phyloP scores from a whole-genome alignment of 2,888 invertebrate genomes.

The Scaptomyza tumidula region DNA sequence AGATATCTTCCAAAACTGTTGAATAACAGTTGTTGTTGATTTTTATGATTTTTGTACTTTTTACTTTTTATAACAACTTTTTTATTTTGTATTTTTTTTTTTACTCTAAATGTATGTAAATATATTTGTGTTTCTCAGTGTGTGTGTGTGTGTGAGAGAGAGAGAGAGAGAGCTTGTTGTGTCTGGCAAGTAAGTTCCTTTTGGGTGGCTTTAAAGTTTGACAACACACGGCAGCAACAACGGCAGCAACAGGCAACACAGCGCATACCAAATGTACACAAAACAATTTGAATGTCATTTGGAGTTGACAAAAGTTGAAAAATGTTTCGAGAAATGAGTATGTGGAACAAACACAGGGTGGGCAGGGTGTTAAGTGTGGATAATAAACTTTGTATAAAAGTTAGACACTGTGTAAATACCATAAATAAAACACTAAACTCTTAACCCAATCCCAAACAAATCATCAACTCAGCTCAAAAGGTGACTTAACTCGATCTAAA shows the following conservation, averaged over 20 bases:
- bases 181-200: constrained; percentile 46
- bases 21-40: constrained; percentile 75
- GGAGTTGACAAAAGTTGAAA: constrained; percentile 6
- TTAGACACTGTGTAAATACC: not conserved
- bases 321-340: not conserved
- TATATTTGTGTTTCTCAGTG: not conserved
- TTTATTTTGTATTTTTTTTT: constrained; percentile 49
- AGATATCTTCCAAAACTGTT: constrained; percentile 52
- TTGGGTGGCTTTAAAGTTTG: constrained; percentile 26
- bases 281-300: constrained; percentile 54
- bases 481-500: no score
- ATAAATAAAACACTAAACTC: not conserved
- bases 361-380: not conserved
- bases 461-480: not conserved
- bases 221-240: constrained; percentile 28
- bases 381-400: not conserved
- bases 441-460: not conserved
- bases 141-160: constrained; percentile 7
- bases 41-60: constrained; percentile 39
- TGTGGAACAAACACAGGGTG: no score
- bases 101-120: constrained; percentile 1
- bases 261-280: constrained; percentile 37
- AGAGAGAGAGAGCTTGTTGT: constrained; percentile 18
- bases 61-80: constrained; percentile 60
- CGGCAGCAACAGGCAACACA: constrained; percentile 33